Base-by-base conservation (phyloP, 2,888 invertebrate genomes). In the Lithophane socia region DNA sequence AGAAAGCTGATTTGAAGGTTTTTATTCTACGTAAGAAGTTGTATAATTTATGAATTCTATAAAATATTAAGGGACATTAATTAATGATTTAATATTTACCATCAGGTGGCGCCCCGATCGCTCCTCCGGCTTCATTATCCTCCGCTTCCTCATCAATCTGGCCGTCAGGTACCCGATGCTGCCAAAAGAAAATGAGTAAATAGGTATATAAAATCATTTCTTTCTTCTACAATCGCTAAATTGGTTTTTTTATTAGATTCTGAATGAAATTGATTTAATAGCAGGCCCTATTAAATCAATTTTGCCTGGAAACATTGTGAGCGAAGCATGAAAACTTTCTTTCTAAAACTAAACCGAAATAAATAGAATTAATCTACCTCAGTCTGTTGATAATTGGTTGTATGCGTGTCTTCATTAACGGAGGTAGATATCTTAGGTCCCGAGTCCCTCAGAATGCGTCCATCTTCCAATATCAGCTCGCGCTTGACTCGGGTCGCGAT, bases 371-470 rank as follows among this genome's bases (percentile, higher is more conserved):
- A n/a, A 29, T 49, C 21, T 54, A 98, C 98, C 97, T 99, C 99
- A 79, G 98, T 98, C 90, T 98, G 98, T 92, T 98, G 98, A 86
- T 98, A 98, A 93, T 99, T 99, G 92, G 99, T 98, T 80, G 98
- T 99, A 92, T 99, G 98, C 67, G 98, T 98, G 93, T 99, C 99
- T 96, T 99, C 99, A 67, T 98, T 99, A 83, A 99, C 99, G 86
- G 98, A 98, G 85, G 99, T 99, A 87, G 98, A 98, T 91, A 99
- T 98, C 94, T 98, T 98, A 8, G 99, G 99, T 18, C 99, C 99
- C 7, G 98, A 98, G 95, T 99, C 99, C 88, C 98, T 98, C 82
- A 99, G 98, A 80, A 99, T 98, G 92, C 98, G 98, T 54, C 99
- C 99, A 97, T 99, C 99, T 97, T 99, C 99, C 86, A 99, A 97